Evolutionary conservation across 2,888 invertebrate genomes (phyloP).

Genomic region (Campoplex capitator): DNA sequence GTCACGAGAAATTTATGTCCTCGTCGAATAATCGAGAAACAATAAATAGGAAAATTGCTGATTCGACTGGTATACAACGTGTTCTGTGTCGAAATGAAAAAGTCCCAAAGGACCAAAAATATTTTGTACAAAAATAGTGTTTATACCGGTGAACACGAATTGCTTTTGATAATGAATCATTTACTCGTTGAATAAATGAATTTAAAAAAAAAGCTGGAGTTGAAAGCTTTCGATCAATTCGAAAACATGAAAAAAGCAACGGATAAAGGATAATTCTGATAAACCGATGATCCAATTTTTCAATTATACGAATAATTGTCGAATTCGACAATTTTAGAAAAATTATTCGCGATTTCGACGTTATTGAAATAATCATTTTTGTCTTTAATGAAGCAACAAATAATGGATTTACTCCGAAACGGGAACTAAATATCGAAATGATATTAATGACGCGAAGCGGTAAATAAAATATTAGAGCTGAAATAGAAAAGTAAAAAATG

Average conservation of each 20-base stretch:
- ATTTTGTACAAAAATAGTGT: background rate
- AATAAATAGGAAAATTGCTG: background rate
- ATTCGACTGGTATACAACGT: background rate
- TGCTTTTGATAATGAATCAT: background rate
- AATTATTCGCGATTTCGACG: too few species aligned
- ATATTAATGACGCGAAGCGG: background rate
- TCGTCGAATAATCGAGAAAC: background rate
- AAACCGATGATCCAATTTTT: too few species aligned
- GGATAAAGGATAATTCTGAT: too few species aligned
- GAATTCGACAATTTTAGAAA: too few species aligned
- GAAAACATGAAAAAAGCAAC: too few species aligned
- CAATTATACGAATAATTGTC: too few species aligned
- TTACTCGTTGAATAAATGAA: background rate
- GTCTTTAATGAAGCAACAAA: background rate
- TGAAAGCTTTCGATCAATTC: too few species aligned
- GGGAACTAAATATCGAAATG: background rate
- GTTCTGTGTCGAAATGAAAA: background rate
- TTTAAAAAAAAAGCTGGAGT: background rate
- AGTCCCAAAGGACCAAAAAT: background rate
- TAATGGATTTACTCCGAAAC: background rate
- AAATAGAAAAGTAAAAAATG: background rate
- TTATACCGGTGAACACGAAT: background rate
- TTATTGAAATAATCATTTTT: background rate
- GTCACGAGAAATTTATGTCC: constrained; percentile 27
- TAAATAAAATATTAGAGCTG: background rate